Percentiles rank a stretch among this genome's conserved stretches.
Conservation (phyloP, 2,113 vertebrate species). For the Vanacampus margaritifer region DNA sequence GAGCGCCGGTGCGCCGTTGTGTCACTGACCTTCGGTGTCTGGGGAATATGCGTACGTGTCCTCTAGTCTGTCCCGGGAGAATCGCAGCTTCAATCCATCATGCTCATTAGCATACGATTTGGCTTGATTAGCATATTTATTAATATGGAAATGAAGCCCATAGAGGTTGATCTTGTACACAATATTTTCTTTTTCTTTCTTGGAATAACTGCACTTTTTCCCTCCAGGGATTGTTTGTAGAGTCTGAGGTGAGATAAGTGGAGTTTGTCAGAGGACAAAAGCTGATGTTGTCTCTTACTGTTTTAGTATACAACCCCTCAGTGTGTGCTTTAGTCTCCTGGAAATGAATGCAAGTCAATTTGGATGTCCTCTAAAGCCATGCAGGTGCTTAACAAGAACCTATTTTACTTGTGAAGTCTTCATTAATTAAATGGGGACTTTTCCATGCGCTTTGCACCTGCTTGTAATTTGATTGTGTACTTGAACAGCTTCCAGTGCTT, state of each 20-base stretch:
- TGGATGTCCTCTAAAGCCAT: neutral
- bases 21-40: conserved; percentile 20
- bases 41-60: conserved; percentile 15
- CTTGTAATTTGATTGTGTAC: neutral
- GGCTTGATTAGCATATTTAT: conserved; percentile 71
- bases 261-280: conserved; percentile 29
- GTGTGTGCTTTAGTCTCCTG: neutral
- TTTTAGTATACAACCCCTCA: conserved; percentile 8
- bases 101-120: conserved; percentile 68
- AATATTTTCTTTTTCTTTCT: neutral
- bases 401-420: neutral
- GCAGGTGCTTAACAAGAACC: conserved; percentile 5
- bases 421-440: neutral
- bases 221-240: conserved; percentile 33
- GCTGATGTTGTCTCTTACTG: conserved; percentile 17
- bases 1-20: conserved; percentile 2
- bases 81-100: conserved; percentile 63
- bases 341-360: neutral
- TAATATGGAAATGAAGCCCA: conserved; percentile 67
- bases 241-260: conserved; percentile 39
- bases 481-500: neutral
- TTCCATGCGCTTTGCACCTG: neutral
- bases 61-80: conserved; percentile 41
- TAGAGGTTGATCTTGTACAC: conserved; percentile 22
- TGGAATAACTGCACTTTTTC: conserved; percentile 11